Evolutionary conservation across 2,888 invertebrate genomes (phyloP), one percentile per base, ranked within the genome.

Genomic region (Phyllotreta cruciferae): DNA sequence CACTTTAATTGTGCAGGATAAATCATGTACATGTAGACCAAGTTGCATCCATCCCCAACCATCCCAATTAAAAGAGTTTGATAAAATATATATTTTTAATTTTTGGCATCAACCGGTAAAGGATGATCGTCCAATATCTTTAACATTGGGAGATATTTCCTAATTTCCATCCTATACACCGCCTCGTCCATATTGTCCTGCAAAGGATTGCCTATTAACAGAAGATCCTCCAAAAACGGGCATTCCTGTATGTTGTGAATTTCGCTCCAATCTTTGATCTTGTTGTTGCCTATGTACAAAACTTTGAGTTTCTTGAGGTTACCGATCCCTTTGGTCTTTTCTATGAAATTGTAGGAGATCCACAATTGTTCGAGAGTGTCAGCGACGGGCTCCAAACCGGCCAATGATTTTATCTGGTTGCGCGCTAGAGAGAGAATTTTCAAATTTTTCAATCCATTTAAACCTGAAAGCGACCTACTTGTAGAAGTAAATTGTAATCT

Each of bases 331-430:
- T 96, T 96, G 41, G 96, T 83, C 81, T 96, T 96, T 75, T 98
- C 97, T 57, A 97, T 90, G 41, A 89, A 81, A 80, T 97, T 97
- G 78, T 96, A 97, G 0, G 96, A 97, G 54, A 96, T 88, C 97
- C 97, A 98, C 1, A 98, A 81, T 78, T 98, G 92, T 78, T 96
- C 94, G 35, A 98, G 79, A 0, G 93, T 92, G 10, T 96, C 96
- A 0, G 89, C 91, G 5, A 96, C 84, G 0, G 88, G 87, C 82
- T 97, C 97, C 83, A 98, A 85, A 41, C 97, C 97, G 56, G 92
- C 86, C 63, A 97, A 89, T 0, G 88, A 90, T 82, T 97, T 97
- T 0, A 98, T 92, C 76, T 92, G 91, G 79, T 97, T 98, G 70
- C 97, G 85, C 1, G 94, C 93, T 14, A 98, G 77, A 0, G 94